These are phyloP conservation scores for Oxyura jamaicensis DNA, from an alignment of 2,113 vertebrate species.

Conservation along the genomic window DNA sequence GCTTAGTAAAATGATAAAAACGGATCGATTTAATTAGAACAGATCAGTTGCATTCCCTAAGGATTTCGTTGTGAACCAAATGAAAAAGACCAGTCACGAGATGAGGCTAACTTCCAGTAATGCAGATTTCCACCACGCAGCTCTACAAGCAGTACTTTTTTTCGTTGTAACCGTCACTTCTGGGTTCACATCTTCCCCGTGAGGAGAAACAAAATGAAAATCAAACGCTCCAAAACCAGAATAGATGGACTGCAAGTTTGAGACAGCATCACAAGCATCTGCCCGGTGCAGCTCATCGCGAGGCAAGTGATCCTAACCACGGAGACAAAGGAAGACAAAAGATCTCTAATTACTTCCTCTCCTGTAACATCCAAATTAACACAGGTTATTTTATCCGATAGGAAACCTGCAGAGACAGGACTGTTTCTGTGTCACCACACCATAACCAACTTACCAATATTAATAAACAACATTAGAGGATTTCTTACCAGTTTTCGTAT, in stretches of 20 bases:
- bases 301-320: not conserved
- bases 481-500: not conserved
- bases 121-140: not conserved
- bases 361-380: not conserved
- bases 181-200: not conserved
- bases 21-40: not conserved
- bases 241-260: not conserved
- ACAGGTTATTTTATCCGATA: not conserved
- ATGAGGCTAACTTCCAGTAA: not conserved
- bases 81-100: not conserved
- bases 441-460: not conserved
- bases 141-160: not conserved
- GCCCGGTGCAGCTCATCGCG: not conserved
- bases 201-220: not conserved
- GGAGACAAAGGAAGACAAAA: slow-evolving; percentile 5
- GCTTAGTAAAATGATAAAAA: not conserved
- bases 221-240: not conserved
- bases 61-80: not conserved
- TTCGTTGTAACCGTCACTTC: not conserved
- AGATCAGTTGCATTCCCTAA: not conserved
- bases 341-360: not conserved
- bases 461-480: not conserved
- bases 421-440: not conserved
- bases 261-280: not conserved
- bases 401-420: not conserved